phyloP scores from a whole-genome alignment of 2,797 vertebrate genomes.

The Hafferia zeledoni region DNA sequence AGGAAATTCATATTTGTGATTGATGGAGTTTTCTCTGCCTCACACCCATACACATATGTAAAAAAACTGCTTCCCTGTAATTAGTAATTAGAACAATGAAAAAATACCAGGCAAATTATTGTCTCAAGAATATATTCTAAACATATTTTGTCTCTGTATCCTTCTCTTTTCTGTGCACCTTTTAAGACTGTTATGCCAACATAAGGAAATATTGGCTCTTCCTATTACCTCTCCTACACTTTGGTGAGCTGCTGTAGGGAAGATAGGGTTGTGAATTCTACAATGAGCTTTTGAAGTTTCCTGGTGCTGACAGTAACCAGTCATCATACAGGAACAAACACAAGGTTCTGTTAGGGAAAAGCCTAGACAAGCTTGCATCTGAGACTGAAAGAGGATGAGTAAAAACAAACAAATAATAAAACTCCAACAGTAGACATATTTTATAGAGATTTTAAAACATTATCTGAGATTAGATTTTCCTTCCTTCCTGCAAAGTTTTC shows the following conservation, averaged over 20 bases:
- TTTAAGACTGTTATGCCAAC: not conserved
- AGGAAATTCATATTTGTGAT: not conserved
- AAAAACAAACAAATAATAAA: not conserved
- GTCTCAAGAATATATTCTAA: not conserved
- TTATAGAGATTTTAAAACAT: not conserved
- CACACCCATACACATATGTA: not conserved
- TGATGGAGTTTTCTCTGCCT: not conserved
- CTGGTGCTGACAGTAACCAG: not conserved
- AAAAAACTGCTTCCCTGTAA: not conserved
- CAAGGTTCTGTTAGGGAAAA: not conserved
- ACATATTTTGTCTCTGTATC: not conserved
- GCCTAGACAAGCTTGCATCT: not conserved
- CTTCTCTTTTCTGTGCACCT: not conserved
- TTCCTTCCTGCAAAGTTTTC: not conserved
- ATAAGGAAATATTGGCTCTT: not conserved
- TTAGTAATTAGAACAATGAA: not conserved
- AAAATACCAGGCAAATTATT: not conserved
- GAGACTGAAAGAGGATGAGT: not conserved
- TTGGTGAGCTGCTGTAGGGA: not conserved
- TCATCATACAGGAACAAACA: not conserved
- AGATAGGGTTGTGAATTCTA: not conserved
- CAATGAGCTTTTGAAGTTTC: not conserved
- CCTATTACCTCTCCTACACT: not conserved
- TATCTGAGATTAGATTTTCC: not conserved
- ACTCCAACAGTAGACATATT: not conserved